phyloP scores from a whole-genome alignment of 2,113 vertebrate species.

The Pomatostomus ruficeps region DNA sequence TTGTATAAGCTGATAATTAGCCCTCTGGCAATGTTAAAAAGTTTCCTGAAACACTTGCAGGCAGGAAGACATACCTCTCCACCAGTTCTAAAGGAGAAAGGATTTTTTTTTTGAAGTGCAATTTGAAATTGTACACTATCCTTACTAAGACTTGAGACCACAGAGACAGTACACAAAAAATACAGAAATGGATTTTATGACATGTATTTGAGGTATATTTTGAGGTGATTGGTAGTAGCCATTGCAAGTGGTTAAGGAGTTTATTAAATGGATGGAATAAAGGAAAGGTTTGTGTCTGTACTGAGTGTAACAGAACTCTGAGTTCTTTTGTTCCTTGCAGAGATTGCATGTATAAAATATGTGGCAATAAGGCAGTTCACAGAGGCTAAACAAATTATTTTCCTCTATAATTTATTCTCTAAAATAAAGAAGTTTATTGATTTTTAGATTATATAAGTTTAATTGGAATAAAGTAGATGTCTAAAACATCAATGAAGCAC shows the following conservation, averaged over 20 bases:
- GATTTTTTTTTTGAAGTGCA: background rate
- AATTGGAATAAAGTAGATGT: constrained; percentile 28
- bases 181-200: background rate
- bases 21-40: background rate
- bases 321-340: background rate
- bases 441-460: constrained; percentile 50
- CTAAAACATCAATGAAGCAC: constrained; percentile 29
- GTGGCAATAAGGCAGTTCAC: constrained; percentile 32
- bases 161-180: background rate
- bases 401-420: constrained; percentile 5
- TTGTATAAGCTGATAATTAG: background rate
- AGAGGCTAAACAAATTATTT: constrained; percentile 29
- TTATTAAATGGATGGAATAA: background rate
- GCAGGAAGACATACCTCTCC: background rate
- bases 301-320: background rate
- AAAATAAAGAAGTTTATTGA: constrained; percentile 38
- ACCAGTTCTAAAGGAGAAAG: background rate
- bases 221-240: background rate
- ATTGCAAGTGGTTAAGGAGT: background rate
- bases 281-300: background rate
- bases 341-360: constrained; percentile 5
- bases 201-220: background rate
- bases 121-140: background rate
- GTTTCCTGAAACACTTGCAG: background rate
- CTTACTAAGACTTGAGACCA: background rate